A percentile compares a stretch with the other conserved stretches of the same genome.
phyloP scores from a whole-genome alignment of 2,797 vertebrate species.

The Sylvilagus floridanus region DNA sequence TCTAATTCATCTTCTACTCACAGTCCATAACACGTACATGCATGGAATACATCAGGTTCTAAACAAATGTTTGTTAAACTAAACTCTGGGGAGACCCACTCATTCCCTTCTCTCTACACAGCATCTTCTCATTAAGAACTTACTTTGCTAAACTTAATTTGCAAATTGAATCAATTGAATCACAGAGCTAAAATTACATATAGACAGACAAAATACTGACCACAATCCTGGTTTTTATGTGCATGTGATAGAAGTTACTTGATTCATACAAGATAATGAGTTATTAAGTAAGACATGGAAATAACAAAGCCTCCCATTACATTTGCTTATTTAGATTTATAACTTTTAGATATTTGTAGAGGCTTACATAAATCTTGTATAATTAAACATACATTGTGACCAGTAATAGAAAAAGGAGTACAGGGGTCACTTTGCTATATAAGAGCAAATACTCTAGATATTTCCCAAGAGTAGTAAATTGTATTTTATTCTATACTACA shows the following conservation, averaged over 20 bases:
- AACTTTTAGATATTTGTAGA: neutral
- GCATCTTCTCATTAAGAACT: neutral
- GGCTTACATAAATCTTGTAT: neutral
- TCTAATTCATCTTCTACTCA: neutral
- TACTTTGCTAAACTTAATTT: neutral
- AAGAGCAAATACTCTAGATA: neutral
- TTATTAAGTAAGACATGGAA: neutral
- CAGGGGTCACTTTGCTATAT: neutral
- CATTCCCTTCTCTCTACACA: neutral
- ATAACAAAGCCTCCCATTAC: neutral
- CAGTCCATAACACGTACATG: neutral
- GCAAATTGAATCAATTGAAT: neutral
- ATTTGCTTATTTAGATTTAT: conserved; percentile 33
- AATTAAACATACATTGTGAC: conserved; percentile 21
- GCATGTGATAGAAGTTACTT: neutral
- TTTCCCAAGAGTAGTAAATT: neutral
- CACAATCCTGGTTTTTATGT: neutral
- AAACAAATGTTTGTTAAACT: neutral
- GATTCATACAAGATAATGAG: neutral
- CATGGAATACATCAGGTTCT: neutral
- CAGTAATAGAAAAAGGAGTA: neutral
- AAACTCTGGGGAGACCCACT: neutral
- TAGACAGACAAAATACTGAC: neutral
- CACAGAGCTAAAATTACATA: neutral
- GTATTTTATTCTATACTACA: neutral